A percentile compares a stretch with the other conserved stretches of the same genome.
These are phyloP conservation scores for Musca vetustissima DNA, from an alignment of 1,140 invertebrate genomes.

Conservation along the genomic window DNA sequence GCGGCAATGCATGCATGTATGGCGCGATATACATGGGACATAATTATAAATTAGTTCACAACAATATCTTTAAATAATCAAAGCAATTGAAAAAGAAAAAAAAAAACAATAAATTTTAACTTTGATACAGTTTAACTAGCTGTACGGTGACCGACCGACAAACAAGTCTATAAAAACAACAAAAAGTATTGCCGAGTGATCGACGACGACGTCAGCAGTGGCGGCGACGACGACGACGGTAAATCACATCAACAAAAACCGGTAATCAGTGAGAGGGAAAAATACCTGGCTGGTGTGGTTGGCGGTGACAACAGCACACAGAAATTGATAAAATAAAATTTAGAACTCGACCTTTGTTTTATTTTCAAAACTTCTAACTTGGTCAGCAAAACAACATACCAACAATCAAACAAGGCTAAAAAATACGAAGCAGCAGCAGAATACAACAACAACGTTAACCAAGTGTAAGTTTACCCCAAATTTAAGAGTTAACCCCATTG, in stretches of 20 bases:
- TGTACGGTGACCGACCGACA: background rate
- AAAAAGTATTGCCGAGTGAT: background rate
- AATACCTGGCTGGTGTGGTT: no score
- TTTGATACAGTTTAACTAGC: background rate
- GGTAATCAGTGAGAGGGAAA: no score
- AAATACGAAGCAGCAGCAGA: no score
- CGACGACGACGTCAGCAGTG: background rate
- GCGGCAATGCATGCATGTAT: background rate
- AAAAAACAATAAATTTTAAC: background rate
- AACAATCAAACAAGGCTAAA: no score
- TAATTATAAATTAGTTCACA: no score
- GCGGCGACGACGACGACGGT: no score
- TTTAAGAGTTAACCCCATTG: background rate
- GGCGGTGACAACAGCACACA: no score
- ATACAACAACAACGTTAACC: background rate
- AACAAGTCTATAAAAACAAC: conserved; percentile 6
- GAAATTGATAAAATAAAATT: no score
- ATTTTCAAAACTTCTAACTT: no score
- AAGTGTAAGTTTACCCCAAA: conserved; percentile 9
- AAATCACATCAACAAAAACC: no score
- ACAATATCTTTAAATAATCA: conserved; percentile 16
- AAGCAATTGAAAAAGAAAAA: background rate
- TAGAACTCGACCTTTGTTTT: no score
- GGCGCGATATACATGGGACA: background rate
- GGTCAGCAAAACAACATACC: no score